Base-by-base conservation (phyloP, 2,888 invertebrate genomes). In the Nomada hirtipes region DNA sequence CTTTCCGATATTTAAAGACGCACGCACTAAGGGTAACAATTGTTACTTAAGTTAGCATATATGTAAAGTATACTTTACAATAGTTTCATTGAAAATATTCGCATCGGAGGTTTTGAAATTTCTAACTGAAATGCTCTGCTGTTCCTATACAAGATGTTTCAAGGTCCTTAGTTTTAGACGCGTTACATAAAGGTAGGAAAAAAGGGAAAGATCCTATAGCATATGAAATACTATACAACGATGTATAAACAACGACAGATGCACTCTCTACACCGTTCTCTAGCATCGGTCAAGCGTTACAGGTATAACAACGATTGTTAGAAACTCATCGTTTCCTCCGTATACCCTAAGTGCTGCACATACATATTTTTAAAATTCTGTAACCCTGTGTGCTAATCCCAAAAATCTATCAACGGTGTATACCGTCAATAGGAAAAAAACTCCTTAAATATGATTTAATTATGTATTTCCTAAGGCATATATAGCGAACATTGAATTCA, bases 221-320 rank as follows among this genome's bases (percentile, higher is more conserved):
- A 53, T 29, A 23, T 26, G 18, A 61, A 83, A 74, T 77, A 76
- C 67, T 76, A 61, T 50, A 80, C 42, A 47, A 36, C 36, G 36
- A 36, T 36, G 36, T 36, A 36, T 36, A 80, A 83, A 73, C 69
- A 74, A 77, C 68, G 70, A 80, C 74, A 72, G 72, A 82, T 82
- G 77, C 63, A 83, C 23, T 72, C 64, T 74, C 74, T 23, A n/a
- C 47, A 26, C 59, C 59, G 68, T 77, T 82, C 55, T 78, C 50
- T 82, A 60, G 60, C 72, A 75, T 78, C 72, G 53, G 70, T 69
- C 74, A 82, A 82, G 83, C 72, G 72, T 82, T 81, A 60, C 82
- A 83, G 78, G 68, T 82, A 78, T 44, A 82, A 44, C 71, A 73
- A 70, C 78, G 70, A 76, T 82, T 82, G 82, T 84, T 47, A 57